Conservation (phyloP, 2,888 invertebrate genomes). For the Andrena dorsata region DNA sequence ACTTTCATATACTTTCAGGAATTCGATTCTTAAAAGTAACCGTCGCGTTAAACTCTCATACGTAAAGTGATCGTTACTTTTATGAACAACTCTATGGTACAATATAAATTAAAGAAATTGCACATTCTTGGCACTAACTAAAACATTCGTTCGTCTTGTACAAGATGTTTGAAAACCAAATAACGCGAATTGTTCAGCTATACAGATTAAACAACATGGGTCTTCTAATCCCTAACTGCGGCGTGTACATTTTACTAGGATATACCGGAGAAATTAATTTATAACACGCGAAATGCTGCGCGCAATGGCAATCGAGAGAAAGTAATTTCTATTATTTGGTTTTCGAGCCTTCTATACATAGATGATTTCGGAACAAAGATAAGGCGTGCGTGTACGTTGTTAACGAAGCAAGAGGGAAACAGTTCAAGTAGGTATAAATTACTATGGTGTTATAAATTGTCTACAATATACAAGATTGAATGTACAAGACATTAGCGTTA, state of each 20-base stretch:
- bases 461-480: conserved; percentile 70
- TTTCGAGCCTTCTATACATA: conserved; percentile 45
- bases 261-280: conserved; percentile 17
- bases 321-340: conserved; percentile 43
- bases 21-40: conserved; percentile 44
- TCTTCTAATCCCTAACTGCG: conserved; percentile 7
- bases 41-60: conserved; percentile 13
- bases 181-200: conserved; percentile 24
- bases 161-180: conserved; percentile 48
- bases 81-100: conserved; percentile 36
- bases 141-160: conserved; percentile 42
- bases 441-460: conserved; percentile 66
- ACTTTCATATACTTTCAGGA: conserved; percentile 17
- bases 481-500: conserved; percentile 63
- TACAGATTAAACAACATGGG: conserved; percentile 10
- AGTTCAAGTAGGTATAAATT: conserved; percentile 60
- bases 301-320: conserved; percentile 45
- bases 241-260: conserved; percentile 32
- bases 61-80: conserved; percentile 42
- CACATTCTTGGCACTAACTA: conserved; percentile 54
- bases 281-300: conserved; percentile 32
- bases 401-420: conserved; percentile 51
- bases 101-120: conserved; percentile 58
- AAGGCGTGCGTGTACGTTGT: conserved; percentile 26
- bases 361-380: conserved; percentile 38